Evolutionary conservation across 92 coral and sea anemone species (phyloP).

Genomic region (Hydrozoanthus gracilis): DNA sequence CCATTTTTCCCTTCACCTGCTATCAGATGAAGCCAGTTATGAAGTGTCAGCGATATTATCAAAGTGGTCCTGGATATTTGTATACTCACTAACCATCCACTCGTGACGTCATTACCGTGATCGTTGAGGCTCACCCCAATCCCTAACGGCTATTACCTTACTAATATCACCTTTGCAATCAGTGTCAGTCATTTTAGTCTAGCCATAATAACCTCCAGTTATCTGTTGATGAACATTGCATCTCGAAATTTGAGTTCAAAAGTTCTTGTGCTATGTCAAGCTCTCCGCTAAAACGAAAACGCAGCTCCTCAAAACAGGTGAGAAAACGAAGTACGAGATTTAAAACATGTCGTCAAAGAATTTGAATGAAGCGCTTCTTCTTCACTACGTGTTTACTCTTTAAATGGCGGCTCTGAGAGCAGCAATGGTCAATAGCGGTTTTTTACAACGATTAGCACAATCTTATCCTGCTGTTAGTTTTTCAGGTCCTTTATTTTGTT

Average conservation of each 20-base stretch:
- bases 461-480: too few relatives aligned
- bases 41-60: not conserved
- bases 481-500: too few relatives aligned
- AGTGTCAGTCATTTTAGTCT: not conserved
- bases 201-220: slow-evolving; percentile 20
- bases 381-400: too few relatives aligned
- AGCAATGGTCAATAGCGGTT: too few relatives aligned
- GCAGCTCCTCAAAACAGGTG: slow-evolving; percentile 41
- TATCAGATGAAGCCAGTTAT: too few relatives aligned
- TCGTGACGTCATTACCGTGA: not conserved
- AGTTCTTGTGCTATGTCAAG: slow-evolving; percentile 12
- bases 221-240: not conserved
- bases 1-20: not conserved
- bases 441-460: too few relatives aligned
- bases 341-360: not conserved
- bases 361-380: too few relatives aligned
- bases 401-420: too few relatives aligned
- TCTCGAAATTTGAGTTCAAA: not conserved
- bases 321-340: not conserved
- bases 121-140: not conserved
- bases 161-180: not conserved
- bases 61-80: not conserved
- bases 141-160: not conserved
- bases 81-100: not conserved
- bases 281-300: slow-evolving; percentile 38